These are phyloP conservation scores for Papilio helenus DNA, from an alignment of 1,140 invertebrate genomes.

Conservation along the genomic window DNA sequence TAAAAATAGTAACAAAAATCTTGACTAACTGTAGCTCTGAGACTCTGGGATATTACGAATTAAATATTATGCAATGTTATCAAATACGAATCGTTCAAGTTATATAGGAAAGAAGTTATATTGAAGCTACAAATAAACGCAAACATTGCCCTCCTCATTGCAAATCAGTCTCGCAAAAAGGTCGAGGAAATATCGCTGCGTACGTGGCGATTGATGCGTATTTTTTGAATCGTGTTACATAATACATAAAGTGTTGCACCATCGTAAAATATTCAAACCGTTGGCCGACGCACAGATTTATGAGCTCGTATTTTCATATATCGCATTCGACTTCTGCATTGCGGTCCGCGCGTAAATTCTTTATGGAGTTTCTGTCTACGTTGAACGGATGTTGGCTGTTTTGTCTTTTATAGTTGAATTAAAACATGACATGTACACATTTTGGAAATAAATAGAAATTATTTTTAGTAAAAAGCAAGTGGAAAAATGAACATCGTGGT, in stretches of 20 bases:
- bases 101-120: too few relatives aligned
- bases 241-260: constrained; percentile 26
- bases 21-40: too few relatives aligned
- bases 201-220: not conserved
- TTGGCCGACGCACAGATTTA: constrained; percentile 9
- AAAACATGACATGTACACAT: too few relatives aligned
- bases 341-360: constrained; percentile 29
- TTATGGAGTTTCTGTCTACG: not conserved
- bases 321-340: constrained; percentile 27
- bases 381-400: not conserved
- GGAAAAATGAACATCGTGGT: not conserved
- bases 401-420: not conserved
- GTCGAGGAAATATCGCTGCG: not conserved
- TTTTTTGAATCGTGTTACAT: constrained; percentile 19
- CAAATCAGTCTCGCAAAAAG: not conserved
- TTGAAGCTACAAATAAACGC: not conserved
- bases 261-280: constrained; percentile 24
- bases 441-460: not conserved
- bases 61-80: too few relatives aligned
- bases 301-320: constrained; percentile 36
- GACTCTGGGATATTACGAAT: too few relatives aligned
- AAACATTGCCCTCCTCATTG: not conserved
- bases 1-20: too few relatives aligned
- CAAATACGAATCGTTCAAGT: too few relatives aligned
- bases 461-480: not conserved